phyloP scores from a whole-genome alignment of 2,113 vertebrate genomes.

The Eidolon helvum region DNA sequence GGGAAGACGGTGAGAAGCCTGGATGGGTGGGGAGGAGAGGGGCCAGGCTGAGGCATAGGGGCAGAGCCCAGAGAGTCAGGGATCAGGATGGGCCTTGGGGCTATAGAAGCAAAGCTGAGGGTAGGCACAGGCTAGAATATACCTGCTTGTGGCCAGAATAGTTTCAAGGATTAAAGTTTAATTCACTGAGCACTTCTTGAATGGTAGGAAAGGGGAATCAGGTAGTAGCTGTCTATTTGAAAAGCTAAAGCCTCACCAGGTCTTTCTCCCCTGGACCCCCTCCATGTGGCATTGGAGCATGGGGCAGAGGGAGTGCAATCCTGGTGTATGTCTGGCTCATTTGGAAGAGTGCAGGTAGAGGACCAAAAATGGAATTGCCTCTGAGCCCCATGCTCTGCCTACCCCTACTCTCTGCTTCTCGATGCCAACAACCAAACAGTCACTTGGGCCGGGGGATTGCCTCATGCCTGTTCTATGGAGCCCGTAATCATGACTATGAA shows the following conservation, averaged over 20 bases:
- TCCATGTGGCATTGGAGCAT: neutral
- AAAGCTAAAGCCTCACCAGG: neutral
- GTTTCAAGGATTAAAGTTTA: neutral
- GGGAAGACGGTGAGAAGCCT: slow-evolving; percentile 93
- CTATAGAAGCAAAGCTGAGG: neutral
- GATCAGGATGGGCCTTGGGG: neutral
- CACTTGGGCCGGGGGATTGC: neutral
- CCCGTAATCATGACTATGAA: neutral
- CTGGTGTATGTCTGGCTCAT: neutral
- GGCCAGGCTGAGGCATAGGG: neutral
- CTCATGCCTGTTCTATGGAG: neutral
- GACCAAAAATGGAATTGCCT: neutral
- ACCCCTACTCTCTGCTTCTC: neutral
- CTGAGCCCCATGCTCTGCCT: neutral
- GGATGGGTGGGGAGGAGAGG: neutral
- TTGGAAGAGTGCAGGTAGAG: slow-evolving; percentile 7
- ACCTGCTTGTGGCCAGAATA: neutral
- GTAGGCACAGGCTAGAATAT: neutral
- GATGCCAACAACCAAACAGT: neutral
- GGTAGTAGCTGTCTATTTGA: neutral
- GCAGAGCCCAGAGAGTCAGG: neutral
- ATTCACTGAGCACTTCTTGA: neutral
- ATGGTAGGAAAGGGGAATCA: neutral
- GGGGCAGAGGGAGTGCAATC: neutral
- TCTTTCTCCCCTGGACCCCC: neutral